A percentile compares a stretch with the other conserved stretches of the same genome.
Evolutionary conservation across 2,113 vertebrate genomes (phyloP).

Genomic region (Ginglymostoma cirratum): DNA sequence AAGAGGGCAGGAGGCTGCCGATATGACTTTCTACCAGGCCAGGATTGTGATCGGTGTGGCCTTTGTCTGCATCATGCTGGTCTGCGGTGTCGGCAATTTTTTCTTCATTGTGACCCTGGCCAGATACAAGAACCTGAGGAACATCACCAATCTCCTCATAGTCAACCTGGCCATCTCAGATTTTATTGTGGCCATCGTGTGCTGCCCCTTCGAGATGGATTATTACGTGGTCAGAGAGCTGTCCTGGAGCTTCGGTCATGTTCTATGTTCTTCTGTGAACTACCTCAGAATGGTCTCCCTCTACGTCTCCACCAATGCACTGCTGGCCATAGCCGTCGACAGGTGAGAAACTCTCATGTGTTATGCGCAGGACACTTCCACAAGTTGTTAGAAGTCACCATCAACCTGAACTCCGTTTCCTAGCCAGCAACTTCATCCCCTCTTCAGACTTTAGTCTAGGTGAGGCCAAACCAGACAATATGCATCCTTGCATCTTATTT

Average conservation of each 20-base stretch:
- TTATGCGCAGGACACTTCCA: too few relatives aligned
- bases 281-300: slow-evolving; percentile 41
- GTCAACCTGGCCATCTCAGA: slow-evolving; percentile 42
- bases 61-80: slow-evolving; percentile 40
- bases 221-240: slow-evolving; percentile 41
- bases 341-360: slow-evolving; percentile 22
- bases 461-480: neutral
- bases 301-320: slow-evolving; percentile 41
- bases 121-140: slow-evolving; percentile 38
- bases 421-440: neutral
- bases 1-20: neutral
- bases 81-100: slow-evolving; percentile 40
- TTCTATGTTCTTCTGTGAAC: slow-evolving; percentile 36
- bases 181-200: slow-evolving; percentile 41
- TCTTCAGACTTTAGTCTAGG: neutral
- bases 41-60: slow-evolving; percentile 41
- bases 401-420: neutral
- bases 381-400: neutral
- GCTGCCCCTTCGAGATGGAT: slow-evolving; percentile 42
- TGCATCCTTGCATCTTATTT: neutral
- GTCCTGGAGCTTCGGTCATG: slow-evolving; percentile 40
- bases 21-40: slow-evolving; percentile 35
- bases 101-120: slow-evolving; percentile 39
- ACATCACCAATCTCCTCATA: slow-evolving; percentile 41
- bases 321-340: slow-evolving; percentile 40